Conservation (phyloP, 2,113 vertebrate genomes). For the Cololabis saira region DNA sequence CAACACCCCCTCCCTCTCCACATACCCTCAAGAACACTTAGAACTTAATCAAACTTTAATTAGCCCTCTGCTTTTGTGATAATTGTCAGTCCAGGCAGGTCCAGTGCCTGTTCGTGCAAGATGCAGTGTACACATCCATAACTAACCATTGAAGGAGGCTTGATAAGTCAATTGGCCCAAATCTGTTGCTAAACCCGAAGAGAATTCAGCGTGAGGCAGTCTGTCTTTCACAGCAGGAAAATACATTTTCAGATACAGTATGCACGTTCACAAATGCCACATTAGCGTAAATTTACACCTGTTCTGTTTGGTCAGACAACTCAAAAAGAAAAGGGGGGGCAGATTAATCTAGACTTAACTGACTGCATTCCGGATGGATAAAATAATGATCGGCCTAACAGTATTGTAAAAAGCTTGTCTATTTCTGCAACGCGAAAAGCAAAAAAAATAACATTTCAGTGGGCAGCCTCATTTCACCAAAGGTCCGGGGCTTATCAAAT, state of each 20-base stretch:
- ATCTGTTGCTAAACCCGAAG: conserved; percentile 22
- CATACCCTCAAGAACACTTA: conserved; percentile 74
- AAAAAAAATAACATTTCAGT: conserved; percentile 12
- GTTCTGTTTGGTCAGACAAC: neutral
- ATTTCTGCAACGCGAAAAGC: conserved; percentile 31
- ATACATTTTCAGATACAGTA: neutral
- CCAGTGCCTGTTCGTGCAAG: conserved; percentile 47
- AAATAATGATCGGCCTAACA: neutral
- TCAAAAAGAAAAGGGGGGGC: no score
- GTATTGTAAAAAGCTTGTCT: no score
- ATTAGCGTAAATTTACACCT: neutral
- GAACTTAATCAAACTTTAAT: conserved; percentile 84
- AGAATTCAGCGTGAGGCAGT: neutral
- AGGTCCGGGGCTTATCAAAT: conserved; percentile 34
- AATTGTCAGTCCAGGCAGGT: conserved; percentile 76
- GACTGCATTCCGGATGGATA: neutral
- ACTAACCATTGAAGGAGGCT: conserved; percentile 45
- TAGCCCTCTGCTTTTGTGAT: conserved; percentile 77
- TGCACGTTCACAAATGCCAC: neutral
- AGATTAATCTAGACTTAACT: neutral
- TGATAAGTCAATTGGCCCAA: conserved; percentile 12
- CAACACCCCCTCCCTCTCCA: conserved; percentile 57
- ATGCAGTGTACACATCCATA: conserved; percentile 38
- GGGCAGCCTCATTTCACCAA: neutral
- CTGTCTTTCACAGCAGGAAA: neutral